Evolutionary conservation across 2,113 vertebrate species (phyloP).

Genomic region (Atherinomorus stipes): DNA sequence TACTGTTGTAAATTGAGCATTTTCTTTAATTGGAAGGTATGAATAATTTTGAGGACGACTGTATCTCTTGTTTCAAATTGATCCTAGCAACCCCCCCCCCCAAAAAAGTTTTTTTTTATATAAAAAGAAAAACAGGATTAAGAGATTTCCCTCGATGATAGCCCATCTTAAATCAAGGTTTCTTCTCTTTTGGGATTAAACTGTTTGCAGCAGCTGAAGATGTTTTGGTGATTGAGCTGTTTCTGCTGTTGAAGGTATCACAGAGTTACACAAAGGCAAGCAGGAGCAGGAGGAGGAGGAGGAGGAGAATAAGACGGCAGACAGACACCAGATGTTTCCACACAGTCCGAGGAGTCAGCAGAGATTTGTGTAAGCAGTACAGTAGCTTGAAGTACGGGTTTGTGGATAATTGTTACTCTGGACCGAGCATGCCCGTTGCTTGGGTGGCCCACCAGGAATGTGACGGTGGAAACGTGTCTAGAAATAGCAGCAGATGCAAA

Average conservation of each 20-base stretch:
- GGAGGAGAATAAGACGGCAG: constrained; percentile 43
- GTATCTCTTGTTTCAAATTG: too few species aligned
- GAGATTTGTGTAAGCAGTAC: constrained; percentile 31
- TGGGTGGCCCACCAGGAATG: constrained; percentile 67
- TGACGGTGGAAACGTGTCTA: constrained; percentile 15
- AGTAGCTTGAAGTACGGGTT: constrained; percentile 37
- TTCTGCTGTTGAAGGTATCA: constrained; percentile 48
- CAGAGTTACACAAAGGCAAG: constrained; percentile 18
- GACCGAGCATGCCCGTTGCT: constrained; percentile 52
- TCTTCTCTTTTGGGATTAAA: constrained; percentile 9
- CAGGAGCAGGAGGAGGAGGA: constrained; percentile 1
- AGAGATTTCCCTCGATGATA: background rate
- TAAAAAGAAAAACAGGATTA: background rate
- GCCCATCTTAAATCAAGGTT: background rate
- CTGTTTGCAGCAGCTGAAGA: constrained; percentile 33
- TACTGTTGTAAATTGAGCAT: too few species aligned
- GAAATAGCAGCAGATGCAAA: constrained; percentile 36
- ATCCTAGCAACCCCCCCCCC: too few species aligned
- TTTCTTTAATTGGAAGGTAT: too few species aligned
- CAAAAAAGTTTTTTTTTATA: too few species aligned
- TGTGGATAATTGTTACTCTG: constrained; percentile 62
- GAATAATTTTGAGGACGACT: too few species aligned
- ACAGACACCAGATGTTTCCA: constrained; percentile 76
- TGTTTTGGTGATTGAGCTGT: constrained; percentile 58
- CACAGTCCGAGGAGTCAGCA: constrained; percentile 39